Base-by-base conservation (phyloP, 92 coral and sea anemone genomes). In the Phenganax subtilis region DNA sequence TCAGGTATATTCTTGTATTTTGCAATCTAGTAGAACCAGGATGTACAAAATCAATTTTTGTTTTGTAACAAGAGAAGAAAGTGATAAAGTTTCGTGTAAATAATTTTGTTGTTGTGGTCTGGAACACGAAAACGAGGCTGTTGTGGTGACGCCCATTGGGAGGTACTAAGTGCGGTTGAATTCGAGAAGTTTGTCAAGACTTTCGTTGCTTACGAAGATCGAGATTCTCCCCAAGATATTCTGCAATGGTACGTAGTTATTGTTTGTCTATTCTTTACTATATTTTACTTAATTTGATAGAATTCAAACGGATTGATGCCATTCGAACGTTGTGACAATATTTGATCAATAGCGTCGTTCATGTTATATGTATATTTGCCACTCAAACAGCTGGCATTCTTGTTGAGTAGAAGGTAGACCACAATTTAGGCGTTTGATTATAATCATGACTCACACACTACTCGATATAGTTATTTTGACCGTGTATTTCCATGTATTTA, bases 131-230 rank as follows among this genome's bases (percentile, higher is more conserved):
- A 68, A 68, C 73, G 73, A 68, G 73, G 73, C 73, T 68, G 2
- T 2, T 5, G 47, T 10, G 17, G 73, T 53, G 20, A 68, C 73
- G 73, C 73, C 73, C 73, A 10, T 51, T 68, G 73, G 73, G 73
- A 30, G 73, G 73, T 68, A 68, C 73, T 68, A 76, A 47, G 28
- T 16, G 80, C 65, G 51, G 63, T 63, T 51, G 80, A 54, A 37
- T 37, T 37, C 64, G 57, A 25, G 80, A 58, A 76, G 25, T 10
- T 68, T 28, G 54, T 29, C 0, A 30, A 30, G 73, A 68, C 47
- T 68, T 68, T 12, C 16, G 31, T 28, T n/a, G 47, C 47, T 37
- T 37, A 5, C 5, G 47, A 37, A 37, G 47, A 37, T 37, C 47
- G 47, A 37, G 47, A 68, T 68, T 37, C 30, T 37, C 11, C 12